A percentile compares a stretch with the other conserved stretches of the same genome.
phyloP scores from a whole-genome alignment of 2,113 vertebrate genomes.

The Colaptes auratus region DNA sequence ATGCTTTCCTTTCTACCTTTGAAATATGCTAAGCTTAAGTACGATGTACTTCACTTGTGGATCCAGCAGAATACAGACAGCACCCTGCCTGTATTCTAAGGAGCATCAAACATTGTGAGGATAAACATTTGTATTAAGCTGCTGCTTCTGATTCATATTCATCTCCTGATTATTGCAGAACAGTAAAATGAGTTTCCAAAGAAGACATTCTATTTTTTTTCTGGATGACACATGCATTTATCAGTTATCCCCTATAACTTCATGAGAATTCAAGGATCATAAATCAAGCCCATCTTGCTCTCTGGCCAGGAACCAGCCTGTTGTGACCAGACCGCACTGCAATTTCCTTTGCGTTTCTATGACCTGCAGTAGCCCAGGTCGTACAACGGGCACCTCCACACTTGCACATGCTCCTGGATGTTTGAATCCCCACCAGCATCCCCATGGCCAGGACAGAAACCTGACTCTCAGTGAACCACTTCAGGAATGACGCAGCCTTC shows the following conservation, averaged over 20 bases:
- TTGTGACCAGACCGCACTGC: not conserved
- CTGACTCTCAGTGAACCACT: not conserved
- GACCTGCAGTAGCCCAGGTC: fast-evolving
- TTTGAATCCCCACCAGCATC: not conserved
- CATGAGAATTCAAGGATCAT: not conserved
- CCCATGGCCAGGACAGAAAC: not conserved
- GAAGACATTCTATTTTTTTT: not conserved
- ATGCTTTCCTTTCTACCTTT: not conserved
- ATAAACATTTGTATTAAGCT: not conserved
- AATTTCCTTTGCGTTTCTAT: not conserved
- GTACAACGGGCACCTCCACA: fast-evolving
- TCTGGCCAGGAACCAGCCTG: not conserved
- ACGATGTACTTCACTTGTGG: not conserved
- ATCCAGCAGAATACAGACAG: not conserved
- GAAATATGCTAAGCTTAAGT: not conserved
- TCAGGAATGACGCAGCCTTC: not conserved
- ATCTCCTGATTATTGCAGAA: not conserved
- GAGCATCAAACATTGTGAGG: not conserved
- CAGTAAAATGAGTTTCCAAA: not conserved
- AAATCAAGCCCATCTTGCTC: not conserved
- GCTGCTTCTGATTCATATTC: not conserved
- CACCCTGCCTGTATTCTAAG: not conserved
- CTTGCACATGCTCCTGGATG: not conserved
- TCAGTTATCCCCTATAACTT: not conserved
- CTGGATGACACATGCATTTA: not conserved